Evolutionary conservation across 2,113 vertebrate species (phyloP).

Genomic region (Nipponia nippon): DNA sequence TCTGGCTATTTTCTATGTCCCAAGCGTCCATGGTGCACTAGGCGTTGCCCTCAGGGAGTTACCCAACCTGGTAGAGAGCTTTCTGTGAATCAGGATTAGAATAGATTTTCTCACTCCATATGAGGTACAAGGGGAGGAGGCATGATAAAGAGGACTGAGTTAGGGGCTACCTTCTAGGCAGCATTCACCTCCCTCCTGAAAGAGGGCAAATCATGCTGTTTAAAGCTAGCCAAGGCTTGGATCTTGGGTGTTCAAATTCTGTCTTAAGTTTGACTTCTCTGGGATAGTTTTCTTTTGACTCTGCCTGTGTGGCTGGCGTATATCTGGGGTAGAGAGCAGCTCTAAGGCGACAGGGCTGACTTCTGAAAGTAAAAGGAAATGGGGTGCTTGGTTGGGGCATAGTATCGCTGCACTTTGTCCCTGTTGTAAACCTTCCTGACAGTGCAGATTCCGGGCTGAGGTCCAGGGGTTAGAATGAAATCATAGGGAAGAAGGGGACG

Average conservation of each 20-base stretch:
- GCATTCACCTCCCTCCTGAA: background rate
- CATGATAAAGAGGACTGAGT: background rate
- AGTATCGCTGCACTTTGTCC: background rate
- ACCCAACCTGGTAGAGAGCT: background rate
- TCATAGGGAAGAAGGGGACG: background rate
- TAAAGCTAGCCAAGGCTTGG: background rate
- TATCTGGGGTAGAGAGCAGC: background rate
- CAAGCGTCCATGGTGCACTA: background rate
- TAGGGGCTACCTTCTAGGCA: background rate
- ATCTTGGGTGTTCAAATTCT: background rate
- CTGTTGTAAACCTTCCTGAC: background rate
- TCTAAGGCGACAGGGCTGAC: background rate
- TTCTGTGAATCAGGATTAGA: background rate
- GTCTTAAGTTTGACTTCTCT: background rate
- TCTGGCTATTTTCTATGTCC: background rate
- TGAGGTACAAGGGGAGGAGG: background rate
- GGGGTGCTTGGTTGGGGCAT: background rate
- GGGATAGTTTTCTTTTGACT: background rate
- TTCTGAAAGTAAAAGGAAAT: conserved; percentile 16
- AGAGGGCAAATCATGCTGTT: background rate
- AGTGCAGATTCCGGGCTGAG: background rate
- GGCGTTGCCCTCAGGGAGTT: background rate
- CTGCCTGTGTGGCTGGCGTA: background rate
- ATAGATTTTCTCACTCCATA: background rate
- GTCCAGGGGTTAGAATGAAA: background rate